These are phyloP conservation scores for Amaurobius ferox DNA, from an alignment of 2,888 invertebrate genomes.

Conservation along the genomic window DNA sequence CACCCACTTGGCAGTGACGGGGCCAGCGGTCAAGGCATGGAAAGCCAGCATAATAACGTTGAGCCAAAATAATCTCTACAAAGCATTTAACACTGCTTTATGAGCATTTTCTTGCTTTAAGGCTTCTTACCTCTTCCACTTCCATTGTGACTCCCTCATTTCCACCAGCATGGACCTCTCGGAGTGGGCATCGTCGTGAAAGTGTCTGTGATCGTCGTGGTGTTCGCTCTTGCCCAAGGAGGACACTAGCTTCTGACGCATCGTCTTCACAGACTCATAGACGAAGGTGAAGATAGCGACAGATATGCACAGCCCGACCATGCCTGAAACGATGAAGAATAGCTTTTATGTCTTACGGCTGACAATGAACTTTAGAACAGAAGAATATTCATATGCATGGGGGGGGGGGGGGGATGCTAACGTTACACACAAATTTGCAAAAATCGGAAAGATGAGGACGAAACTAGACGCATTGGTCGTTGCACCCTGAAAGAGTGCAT, in stretches of 20 bases:
- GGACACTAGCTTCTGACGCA: constrained; percentile 48
- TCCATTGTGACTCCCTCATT: constrained; percentile 39
- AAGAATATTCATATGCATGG: too few relatives aligned
- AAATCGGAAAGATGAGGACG: too few relatives aligned
- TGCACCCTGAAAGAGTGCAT: too few relatives aligned
- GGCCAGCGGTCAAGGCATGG: too few relatives aligned
- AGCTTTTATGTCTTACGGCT: too few relatives aligned
- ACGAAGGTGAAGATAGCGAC: constrained; percentile 63
- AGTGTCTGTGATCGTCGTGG: background rate
- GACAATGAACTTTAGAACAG: too few relatives aligned
- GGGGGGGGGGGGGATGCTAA: too few relatives aligned
- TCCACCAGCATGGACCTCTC: constrained; percentile 57
- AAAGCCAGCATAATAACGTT: too few relatives aligned
- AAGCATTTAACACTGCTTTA: background rate
- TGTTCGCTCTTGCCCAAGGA: constrained; percentile 2
- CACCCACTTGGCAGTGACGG: too few relatives aligned
- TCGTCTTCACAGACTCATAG: constrained; percentile 57
- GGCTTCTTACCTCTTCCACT: constrained; percentile 54
- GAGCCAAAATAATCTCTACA: too few relatives aligned
- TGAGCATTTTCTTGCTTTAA: background rate
- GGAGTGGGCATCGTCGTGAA: constrained; percentile 25
- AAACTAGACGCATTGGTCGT: too few relatives aligned
- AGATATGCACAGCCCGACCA: constrained; percentile 57
- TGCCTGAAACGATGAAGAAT: constrained; percentile 37
- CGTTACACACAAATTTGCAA: too few relatives aligned